A percentile compares a stretch with the other conserved stretches of the same genome.
Conservation (phyloP, 2,888 invertebrate species). For the Blastobasis adustella region DNA sequence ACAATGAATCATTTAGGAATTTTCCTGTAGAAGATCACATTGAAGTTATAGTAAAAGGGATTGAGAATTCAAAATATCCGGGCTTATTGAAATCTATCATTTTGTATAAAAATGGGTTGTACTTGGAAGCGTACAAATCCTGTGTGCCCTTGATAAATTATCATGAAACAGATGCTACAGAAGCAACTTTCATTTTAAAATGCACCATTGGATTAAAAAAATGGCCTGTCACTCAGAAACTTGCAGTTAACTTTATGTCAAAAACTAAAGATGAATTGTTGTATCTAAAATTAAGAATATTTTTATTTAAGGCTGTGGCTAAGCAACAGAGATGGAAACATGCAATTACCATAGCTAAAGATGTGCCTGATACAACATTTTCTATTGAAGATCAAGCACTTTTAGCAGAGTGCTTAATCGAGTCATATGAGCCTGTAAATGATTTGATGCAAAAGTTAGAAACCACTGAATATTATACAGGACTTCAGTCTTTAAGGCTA, state of each 20-base stretch:
- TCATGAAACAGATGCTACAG: slow-evolving; percentile 46
- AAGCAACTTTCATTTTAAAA: slow-evolving; percentile 51
- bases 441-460: slow-evolving; percentile 40
- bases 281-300: slow-evolving; percentile 35
- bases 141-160: slow-evolving; percentile 61
- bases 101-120: slow-evolving; percentile 64
- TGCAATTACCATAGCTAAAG: slow-evolving; percentile 50
- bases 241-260: slow-evolving; percentile 51
- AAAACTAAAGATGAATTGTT: slow-evolving; percentile 46
- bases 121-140: slow-evolving; percentile 69
- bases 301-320: slow-evolving; percentile 43
- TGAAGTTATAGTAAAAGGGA: slow-evolving; percentile 67
- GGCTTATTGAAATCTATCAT: slow-evolving; percentile 76
- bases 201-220: slow-evolving; percentile 57
- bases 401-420: slow-evolving; percentile 54
- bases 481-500: slow-evolving; percentile 67
- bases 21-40: slow-evolving; percentile 66
- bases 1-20: slow-evolving; percentile 37
- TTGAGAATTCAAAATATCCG: slow-evolving; percentile 76
- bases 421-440: slow-evolving; percentile 37
- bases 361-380: slow-evolving; percentile 35
- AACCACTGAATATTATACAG: slow-evolving; percentile 34
- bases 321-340: slow-evolving; percentile 70
- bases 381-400: slow-evolving; percentile 36
- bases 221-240: slow-evolving; percentile 56